Evolutionary conservation across 1,140 invertebrate genomes (phyloP).

Genomic region (Cecropterus lyciades): DNA sequence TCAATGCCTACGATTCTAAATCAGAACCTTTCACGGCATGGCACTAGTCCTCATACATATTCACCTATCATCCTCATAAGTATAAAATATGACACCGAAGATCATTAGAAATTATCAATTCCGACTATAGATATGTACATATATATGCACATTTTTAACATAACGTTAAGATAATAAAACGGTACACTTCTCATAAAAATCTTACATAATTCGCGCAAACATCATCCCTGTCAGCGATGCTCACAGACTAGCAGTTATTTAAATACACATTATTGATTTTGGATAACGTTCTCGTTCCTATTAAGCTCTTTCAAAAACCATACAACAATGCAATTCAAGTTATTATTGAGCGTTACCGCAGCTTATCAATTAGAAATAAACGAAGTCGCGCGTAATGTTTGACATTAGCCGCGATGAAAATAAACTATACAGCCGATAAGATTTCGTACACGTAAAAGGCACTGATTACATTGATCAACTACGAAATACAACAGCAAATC

Average conservation of each 20-base stretch:
- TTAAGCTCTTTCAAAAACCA: slow-evolving; percentile 42
- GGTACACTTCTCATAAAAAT: slow-evolving; percentile 55
- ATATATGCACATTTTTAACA: slow-evolving; percentile 49
- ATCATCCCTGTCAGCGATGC: slow-evolving; percentile 82
- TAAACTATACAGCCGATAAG: slow-evolving; percentile 45
- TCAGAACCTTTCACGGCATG: slow-evolving; percentile 84
- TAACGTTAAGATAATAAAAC: slow-evolving; percentile 41
- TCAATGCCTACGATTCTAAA: slow-evolving; percentile 82
- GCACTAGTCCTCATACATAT: slow-evolving; percentile 81
- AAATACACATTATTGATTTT: slow-evolving; percentile 50
- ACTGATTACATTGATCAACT: slow-evolving; percentile 47
- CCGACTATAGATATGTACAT: slow-evolving; percentile 45
- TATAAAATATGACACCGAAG: slow-evolving; percentile 64
- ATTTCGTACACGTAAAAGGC: slow-evolving; percentile 57
- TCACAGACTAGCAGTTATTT: slow-evolving; percentile 81
- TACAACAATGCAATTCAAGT: slow-evolving; percentile 40
- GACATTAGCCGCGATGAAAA: slow-evolving; percentile 45
- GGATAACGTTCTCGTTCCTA: slow-evolving; percentile 38
- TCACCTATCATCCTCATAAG: slow-evolving; percentile 80
- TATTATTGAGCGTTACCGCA: slow-evolving; percentile 38
- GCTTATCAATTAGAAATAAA: slow-evolving; percentile 39
- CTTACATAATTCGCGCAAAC: slow-evolving; percentile 82
- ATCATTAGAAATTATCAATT: slow-evolving; percentile 46
- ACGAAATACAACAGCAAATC: slow-evolving; percentile 35
- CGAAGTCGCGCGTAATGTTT: slow-evolving; percentile 46